phyloP scores from a whole-genome alignment of 2,888 invertebrate species.

The Cantharis rustica region DNA sequence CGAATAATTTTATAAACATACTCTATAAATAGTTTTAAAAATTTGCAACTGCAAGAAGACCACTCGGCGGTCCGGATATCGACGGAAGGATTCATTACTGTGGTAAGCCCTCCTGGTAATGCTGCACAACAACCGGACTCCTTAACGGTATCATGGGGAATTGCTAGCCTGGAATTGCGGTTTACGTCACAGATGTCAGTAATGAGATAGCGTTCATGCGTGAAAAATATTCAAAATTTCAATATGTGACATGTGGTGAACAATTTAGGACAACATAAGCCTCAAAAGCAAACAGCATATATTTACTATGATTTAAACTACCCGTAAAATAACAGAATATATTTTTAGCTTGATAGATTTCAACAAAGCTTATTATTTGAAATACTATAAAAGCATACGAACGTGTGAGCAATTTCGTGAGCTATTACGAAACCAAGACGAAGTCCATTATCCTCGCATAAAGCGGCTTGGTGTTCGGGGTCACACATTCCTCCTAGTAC shows the following conservation, averaged over 20 bases:
- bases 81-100: constrained; percentile 50
- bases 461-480: constrained; percentile 58
- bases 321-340: constrained; percentile 28
- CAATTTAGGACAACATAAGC: constrained; percentile 41
- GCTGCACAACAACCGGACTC: constrained; percentile 45
- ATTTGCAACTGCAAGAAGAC: constrained; percentile 59
- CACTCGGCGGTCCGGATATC: constrained; percentile 54
- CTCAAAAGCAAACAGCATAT: constrained; percentile 22
- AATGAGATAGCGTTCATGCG: constrained; percentile 35
- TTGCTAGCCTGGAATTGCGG: constrained; percentile 44
- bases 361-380: constrained; percentile 5
- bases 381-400: constrained; percentile 40
- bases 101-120: constrained; percentile 40
- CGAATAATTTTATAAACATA: constrained; percentile 47
- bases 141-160: constrained; percentile 46
- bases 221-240: constrained; percentile 46
- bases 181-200: constrained; percentile 21
- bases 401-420: constrained; percentile 66
- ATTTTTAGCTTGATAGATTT: constrained; percentile 24
- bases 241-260: constrained; percentile 44
- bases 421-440: constrained; percentile 62
- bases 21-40: constrained; percentile 61
- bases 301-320: constrained; percentile 18
- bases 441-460: constrained; percentile 62
- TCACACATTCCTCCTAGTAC: constrained; percentile 63